Evolutionary conservation across 2,888 invertebrate species (phyloP), one percentile per base, ranked within the genome.

Genomic region (Catocala nupta): DNA sequence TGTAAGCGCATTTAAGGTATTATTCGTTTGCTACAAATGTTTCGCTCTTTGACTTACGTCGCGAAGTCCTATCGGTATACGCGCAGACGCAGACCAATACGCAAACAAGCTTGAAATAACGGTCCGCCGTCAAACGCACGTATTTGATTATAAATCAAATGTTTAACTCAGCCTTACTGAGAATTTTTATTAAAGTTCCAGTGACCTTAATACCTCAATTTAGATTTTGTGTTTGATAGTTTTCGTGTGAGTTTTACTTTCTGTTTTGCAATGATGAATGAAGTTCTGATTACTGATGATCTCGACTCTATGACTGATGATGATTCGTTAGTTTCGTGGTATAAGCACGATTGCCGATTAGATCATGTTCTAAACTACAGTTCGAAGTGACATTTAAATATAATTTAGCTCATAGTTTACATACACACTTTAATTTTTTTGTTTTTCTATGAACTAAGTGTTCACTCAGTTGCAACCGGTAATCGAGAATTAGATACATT

Each of bases 61-160:
- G 36, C 6, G 9, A 39, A 39, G 9, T 7, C 8, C 36, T 39
- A 8, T 25, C 6, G 45, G 16, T n/a, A n/a, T 39, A 39, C 16
- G 39, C 16, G 36, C 45, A 16, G n/a, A 55, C 11, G 36, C 36
- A 11, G 13, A 51, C 36, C n/a, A 34, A 25, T 55, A 55, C 5
- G 42, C 62, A 63, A 72, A 61, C 54, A 57, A 63, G 58, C 53
- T 59, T 45, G 61, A 61, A 66, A 70, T 68, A 77, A 65, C 70
- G 58, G 72, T 43, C 49, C 36, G 11, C 51, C 50, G 56, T 62
- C 60, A 65, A 66, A 65, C 49, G n/a, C 47, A 42, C 9, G 47
- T 56, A 62, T 70, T 63, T 56, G 50, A 70, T 66, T 61, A 55
- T 64, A 65, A 71, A 74, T 68, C 67, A 68, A 71, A 76, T 52